phyloP scores from a whole-genome alignment of 2,888 invertebrate genomes.

The Caenorhabditis sp. region DNA sequence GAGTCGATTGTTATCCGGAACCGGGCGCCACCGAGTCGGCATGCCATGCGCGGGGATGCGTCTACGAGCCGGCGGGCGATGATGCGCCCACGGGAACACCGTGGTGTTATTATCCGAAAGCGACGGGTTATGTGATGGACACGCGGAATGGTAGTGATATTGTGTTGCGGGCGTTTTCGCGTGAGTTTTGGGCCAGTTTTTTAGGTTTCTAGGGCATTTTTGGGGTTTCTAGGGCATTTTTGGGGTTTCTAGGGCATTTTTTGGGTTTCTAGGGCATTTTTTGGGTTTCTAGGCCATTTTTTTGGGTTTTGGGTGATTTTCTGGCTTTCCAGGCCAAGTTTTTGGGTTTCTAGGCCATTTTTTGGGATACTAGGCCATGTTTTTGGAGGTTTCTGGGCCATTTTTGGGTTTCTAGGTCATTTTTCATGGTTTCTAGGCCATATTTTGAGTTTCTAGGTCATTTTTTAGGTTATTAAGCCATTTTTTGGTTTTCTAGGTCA shows the following conservation, averaged over 20 bases:
- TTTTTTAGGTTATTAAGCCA: too few relatives aligned
- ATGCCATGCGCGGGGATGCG: slow-evolving; percentile 43
- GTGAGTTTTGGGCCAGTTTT: slow-evolving; percentile 7
- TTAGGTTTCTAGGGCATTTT: too few relatives aligned
- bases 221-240: too few relatives aligned
- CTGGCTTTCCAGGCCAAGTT: background rate
- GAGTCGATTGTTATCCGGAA: slow-evolving; percentile 64
- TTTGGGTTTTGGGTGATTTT: too few relatives aligned
- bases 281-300: too few relatives aligned
- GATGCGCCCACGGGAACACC: slow-evolving; percentile 42
- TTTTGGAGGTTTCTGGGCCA: background rate
- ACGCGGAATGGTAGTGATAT: slow-evolving; percentile 12
- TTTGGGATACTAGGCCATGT: too few relatives aligned
- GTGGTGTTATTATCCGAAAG: slow-evolving; percentile 44
- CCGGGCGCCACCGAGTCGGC: slow-evolving; percentile 37
- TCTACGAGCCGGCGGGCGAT: slow-evolving; percentile 22
- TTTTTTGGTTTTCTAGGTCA: too few relatives aligned
- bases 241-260: background rate
- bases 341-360: slow-evolving; percentile 6
- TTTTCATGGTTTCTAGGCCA: background rate
- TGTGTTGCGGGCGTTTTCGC: slow-evolving; percentile 19
- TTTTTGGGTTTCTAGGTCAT: too few relatives aligned
- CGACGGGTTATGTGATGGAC: slow-evolving; percentile 31
- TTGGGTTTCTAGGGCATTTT: slow-evolving; percentile 13
- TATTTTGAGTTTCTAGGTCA: slow-evolving; percentile 12